These are phyloP conservation scores for Campoletis raptor DNA, from an alignment of 2,888 invertebrate genomes.

Conservation along the genomic window DNA sequence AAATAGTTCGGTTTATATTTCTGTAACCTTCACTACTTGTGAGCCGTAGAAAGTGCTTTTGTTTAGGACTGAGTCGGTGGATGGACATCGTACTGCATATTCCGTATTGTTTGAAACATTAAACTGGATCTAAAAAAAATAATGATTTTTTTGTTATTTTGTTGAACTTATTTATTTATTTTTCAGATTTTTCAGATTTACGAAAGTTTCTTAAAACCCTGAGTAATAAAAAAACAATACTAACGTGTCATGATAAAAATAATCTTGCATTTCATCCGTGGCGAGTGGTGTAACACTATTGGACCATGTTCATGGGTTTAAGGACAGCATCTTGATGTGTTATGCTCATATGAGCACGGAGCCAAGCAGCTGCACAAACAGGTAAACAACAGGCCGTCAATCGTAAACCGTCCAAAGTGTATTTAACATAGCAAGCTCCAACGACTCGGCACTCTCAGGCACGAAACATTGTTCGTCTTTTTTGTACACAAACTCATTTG, in stretches of 20 bases:
- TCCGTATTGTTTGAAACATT: slow-evolving; percentile 94
- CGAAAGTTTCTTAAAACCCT: neutral
- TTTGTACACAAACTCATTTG: too few species aligned
- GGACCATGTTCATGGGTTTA: slow-evolving; percentile 97
- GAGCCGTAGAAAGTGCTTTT: slow-evolving; percentile 87
- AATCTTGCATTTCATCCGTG: too few species aligned
- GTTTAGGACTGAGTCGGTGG: slow-evolving; percentile 90
- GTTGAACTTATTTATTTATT: too few species aligned
- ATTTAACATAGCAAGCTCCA: slow-evolving; percentile 93
- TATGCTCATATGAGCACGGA: slow-evolving; percentile 96
- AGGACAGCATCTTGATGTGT: slow-evolving; percentile 93
- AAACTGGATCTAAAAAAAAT: slow-evolving; percentile 86
- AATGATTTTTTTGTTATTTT: neutral
- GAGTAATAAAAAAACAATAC: slow-evolving; percentile 63
- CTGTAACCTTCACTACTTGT: slow-evolving; percentile 82
- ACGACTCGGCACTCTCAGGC: slow-evolving; percentile 97
- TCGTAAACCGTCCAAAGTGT: slow-evolving; percentile 94
- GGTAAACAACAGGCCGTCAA: slow-evolving; percentile 95
- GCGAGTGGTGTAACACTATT: too few species aligned
- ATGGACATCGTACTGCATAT: slow-evolving; percentile 95
- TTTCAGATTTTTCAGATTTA: too few species aligned
- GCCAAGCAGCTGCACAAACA: slow-evolving; percentile 96
- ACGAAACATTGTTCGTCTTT: too few species aligned
- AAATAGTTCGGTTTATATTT: too few species aligned
- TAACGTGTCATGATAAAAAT: too few species aligned